phyloP scores from a whole-genome alignment of 1,140 invertebrate genomes.

The Tetramorium parvispinum region DNA sequence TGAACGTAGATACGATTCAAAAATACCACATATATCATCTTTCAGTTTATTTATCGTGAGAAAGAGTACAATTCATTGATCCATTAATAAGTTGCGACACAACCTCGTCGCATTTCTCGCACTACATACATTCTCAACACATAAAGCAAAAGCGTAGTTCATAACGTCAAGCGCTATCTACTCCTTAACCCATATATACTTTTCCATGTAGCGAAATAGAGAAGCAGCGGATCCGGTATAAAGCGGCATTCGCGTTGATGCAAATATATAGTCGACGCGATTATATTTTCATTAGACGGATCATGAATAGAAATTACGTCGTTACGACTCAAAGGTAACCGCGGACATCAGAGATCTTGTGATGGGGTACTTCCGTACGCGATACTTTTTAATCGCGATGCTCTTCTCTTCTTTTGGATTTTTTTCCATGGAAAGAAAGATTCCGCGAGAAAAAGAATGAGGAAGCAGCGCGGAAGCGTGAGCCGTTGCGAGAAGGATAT shows the following conservation, averaged over 20 bases:
- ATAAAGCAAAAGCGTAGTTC: conserved; percentile 33
- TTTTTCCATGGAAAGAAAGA: neutral
- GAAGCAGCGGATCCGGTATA: conserved; percentile 38
- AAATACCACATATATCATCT: neutral
- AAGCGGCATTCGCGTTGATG: conserved; percentile 57
- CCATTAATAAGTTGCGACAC: conserved; percentile 35
- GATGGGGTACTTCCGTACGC: conserved; percentile 11
- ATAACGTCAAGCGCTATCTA: conserved; percentile 44
- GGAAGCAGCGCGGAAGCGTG: neutral
- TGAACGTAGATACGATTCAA: neutral
- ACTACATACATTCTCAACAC: conserved; percentile 5
- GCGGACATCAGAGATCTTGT: conserved; percentile 51
- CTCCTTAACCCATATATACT: conserved; percentile 46
- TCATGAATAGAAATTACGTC: conserved; percentile 76
- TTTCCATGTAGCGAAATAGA: conserved; percentile 35
- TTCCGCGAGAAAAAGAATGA: neutral
- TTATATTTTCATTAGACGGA: conserved; percentile 73
- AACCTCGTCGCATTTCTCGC: conserved; percentile 13
- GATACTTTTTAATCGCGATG: conserved; percentile 57
- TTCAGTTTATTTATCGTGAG: conserved; percentile 3
- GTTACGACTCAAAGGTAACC: conserved; percentile 67
- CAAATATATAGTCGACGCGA: conserved; percentile 59
- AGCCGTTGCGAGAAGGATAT: neutral
- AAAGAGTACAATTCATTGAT: conserved; percentile 17
- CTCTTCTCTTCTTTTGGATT: neutral